These are phyloP conservation scores for Drosophila prolongata DNA, from an alignment of 2,888 invertebrate species.

Conservation along the genomic window DNA sequence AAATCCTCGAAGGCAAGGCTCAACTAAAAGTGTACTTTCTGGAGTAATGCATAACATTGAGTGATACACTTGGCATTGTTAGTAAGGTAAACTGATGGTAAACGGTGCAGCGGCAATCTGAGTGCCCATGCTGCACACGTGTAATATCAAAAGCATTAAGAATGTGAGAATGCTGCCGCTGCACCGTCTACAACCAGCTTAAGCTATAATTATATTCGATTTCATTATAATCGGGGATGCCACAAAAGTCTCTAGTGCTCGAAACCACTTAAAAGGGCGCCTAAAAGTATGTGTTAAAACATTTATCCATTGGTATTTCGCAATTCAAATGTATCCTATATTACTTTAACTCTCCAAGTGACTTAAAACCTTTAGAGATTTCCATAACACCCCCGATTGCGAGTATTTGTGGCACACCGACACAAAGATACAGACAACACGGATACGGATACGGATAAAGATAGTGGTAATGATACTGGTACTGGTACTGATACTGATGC, in stretches of 20 bases:
- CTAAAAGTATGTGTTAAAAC: background rate
- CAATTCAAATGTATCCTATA: too few relatives aligned
- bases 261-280: background rate
- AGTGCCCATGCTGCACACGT: too few relatives aligned
- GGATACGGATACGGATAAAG: constrained; percentile 1
- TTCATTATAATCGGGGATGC: background rate
- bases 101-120: background rate
- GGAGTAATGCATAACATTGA: constrained; percentile 1
- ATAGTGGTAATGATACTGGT: constrained; percentile 7
- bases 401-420: constrained; percentile 2
- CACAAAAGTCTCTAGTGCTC: background rate
- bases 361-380: background rate
- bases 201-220: background rate
- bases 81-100: background rate
- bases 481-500: background rate
- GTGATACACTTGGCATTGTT: background rate
- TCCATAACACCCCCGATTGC: background rate
- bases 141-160: too few relatives aligned
- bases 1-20: constrained; percentile 17
- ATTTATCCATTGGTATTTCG: too few relatives aligned
- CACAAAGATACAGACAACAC: constrained; percentile 20
- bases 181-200: background rate
- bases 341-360: background rate
- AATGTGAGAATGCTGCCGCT: background rate
- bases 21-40: constrained; percentile 2